Evolutionary conservation across 2,797 vertebrate genomes (phyloP).

Genomic region (Cetoscarus ocellatus): DNA sequence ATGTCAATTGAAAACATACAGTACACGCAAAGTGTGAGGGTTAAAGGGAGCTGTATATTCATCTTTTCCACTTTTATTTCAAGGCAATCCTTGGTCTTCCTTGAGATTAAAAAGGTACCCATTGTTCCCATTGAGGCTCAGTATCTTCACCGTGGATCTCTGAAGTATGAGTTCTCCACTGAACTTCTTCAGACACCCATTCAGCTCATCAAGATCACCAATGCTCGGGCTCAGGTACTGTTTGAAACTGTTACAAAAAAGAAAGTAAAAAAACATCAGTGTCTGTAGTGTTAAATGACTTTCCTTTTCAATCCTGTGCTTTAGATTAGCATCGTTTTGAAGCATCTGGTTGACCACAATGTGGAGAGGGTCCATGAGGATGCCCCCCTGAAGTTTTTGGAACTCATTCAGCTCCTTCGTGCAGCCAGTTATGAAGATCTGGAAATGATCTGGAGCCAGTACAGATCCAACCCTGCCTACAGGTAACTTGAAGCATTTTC

Average conservation of each 20-base stretch:
- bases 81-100: slow-evolving; percentile 84
- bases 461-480: slow-evolving; percentile 60
- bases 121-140: slow-evolving; percentile 55
- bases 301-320: slow-evolving; percentile 2
- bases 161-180: slow-evolving; percentile 82
- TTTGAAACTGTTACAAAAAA: not conserved
- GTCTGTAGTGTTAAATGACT: not conserved
- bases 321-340: slow-evolving; percentile 83
- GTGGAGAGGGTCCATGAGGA: slow-evolving; percentile 78
- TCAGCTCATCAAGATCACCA: slow-evolving; percentile 59
- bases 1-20: slow-evolving; percentile 29
- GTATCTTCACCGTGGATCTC: slow-evolving; percentile 81
- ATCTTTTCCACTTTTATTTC: slow-evolving; percentile 11
- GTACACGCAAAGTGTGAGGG: not conserved
- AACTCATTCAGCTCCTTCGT: slow-evolving; percentile 86
- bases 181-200: slow-evolving; percentile 80
- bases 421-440: slow-evolving; percentile 76
- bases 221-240: slow-evolving; percentile 77
- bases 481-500: slow-evolving; percentile 78
- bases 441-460: slow-evolving; percentile 80
- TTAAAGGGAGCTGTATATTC: not conserved
- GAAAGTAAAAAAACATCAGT: not conserved
- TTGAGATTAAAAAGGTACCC: slow-evolving; percentile 59
- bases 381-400: slow-evolving; percentile 84
- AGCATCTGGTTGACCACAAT: slow-evolving; percentile 79